Conservation (phyloP, 1,140 invertebrate genomes). For the Halesus radiatus region DNA sequence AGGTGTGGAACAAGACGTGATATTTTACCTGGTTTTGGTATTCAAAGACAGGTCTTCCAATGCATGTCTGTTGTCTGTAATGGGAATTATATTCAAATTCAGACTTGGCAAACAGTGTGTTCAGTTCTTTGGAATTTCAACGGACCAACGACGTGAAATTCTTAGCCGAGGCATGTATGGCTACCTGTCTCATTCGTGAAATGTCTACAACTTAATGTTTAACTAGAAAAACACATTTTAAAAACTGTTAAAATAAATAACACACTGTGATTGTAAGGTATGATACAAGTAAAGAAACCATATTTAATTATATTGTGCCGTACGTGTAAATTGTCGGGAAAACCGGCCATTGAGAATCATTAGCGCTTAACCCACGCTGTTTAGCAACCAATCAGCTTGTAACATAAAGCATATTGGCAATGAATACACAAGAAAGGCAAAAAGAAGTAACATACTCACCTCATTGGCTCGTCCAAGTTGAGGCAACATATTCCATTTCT, state of each 20-base stretch:
- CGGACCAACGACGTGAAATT: conserved; percentile 21
- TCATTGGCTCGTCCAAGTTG: conserved; percentile 1
- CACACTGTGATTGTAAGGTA: too few species aligned
- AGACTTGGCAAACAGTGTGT: conserved; percentile 29
- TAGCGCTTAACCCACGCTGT: not conserved
- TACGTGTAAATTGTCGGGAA: not conserved
- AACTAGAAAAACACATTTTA: not conserved
- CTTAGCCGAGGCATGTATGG: not conserved
- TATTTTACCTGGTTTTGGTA: conserved; percentile 24
- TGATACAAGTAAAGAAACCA: too few species aligned
- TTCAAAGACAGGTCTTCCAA: conserved; percentile 27
- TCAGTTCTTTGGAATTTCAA: conserved; percentile 13
- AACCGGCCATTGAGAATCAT: not conserved
- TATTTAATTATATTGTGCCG: too few species aligned
- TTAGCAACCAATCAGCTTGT: not conserved
- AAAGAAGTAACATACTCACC: conserved; percentile 1
- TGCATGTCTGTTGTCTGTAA: conserved; percentile 26
- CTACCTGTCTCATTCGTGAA: not conserved
- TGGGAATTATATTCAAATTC: conserved; percentile 33
- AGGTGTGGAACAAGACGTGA: conserved; percentile 1
- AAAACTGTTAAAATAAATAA: not conserved
- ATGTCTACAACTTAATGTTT: not conserved
- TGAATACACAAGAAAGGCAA: conserved; percentile 4
- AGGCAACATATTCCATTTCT: conserved; percentile 33
- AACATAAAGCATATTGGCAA: not conserved